A percentile compares a stretch with the other conserved stretches of the same genome.
Conservation (phyloP, 2,888 invertebrate genomes). For the Melinaea marsaeus region DNA sequence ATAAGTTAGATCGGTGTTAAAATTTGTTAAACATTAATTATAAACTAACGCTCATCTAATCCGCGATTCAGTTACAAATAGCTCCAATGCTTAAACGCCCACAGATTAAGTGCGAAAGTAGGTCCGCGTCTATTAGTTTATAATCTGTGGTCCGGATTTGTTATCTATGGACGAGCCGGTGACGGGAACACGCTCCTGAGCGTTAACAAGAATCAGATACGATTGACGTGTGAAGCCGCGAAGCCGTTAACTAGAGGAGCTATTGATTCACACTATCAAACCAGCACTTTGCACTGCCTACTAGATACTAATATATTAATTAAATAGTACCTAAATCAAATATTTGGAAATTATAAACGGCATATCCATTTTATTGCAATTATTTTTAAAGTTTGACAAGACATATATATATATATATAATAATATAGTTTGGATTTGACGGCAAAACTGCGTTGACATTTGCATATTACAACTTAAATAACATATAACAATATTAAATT, state of each 20-base stretch:
- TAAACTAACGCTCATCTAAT: not conserved
- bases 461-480: too few species aligned
- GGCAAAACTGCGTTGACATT: too few species aligned
- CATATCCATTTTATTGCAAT: too few species aligned
- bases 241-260: not conserved
- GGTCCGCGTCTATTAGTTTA: conserved; percentile 4
- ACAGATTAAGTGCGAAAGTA: conserved; percentile 6
- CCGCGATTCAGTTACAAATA: not conserved
- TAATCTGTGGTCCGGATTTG: conserved; percentile 20
- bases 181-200: conserved; percentile 29
- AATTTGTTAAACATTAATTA: not conserved
- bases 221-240: conserved; percentile 14
- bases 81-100: not conserved
- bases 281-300: not conserved
- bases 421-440: too few species aligned
- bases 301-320: not conserved
- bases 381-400: too few species aligned
- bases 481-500: too few species aligned
- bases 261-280: not conserved
- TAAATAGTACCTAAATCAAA: too few species aligned
- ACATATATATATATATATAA: too few species aligned
- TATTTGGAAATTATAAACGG: too few species aligned
- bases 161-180: conserved; percentile 24
- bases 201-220: conserved; percentile 32
- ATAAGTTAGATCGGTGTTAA: too few species aligned